Evolutionary conservation across 23 tunicate genomes (phyloP).

Genomic region (Phallusia fumigata): DNA sequence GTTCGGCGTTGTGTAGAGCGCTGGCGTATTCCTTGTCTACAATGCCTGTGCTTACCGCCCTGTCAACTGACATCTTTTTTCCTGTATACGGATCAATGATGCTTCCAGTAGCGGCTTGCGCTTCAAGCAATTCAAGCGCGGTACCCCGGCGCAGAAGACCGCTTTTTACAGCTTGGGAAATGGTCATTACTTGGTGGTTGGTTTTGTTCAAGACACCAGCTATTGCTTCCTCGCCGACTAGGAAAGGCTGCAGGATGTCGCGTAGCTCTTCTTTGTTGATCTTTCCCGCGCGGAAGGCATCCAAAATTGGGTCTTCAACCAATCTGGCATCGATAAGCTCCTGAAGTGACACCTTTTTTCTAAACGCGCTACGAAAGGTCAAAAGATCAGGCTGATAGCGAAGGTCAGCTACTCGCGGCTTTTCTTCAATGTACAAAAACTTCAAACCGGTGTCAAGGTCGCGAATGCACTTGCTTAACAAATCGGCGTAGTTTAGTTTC

Average conservation of each 20-base stretch:
- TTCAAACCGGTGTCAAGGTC: constrained; percentile 90
- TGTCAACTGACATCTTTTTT: constrained; percentile 76
- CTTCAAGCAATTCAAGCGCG: constrained; percentile 84
- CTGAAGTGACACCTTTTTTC: constrained; percentile 70
- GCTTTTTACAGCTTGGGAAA: constrained; percentile 70
- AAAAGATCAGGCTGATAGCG: constrained; percentile 86
- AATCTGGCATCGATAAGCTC: constrained; percentile 79
- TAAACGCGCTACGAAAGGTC: constrained; percentile 89
- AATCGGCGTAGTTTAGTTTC: constrained; percentile 63
- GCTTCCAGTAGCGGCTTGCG: constrained; percentile 94
- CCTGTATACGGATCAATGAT: constrained; percentile 84
- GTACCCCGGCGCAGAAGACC: constrained; percentile 68
- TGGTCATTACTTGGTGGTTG: constrained; percentile 59
- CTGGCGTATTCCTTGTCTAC: constrained; percentile 47
- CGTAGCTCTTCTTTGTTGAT: constrained; percentile 76
- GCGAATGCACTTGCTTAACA: constrained; percentile 84
- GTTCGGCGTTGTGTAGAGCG: constrained; percentile 61
- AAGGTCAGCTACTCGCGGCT: constrained; percentile 25
- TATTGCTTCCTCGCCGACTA: constrained; percentile 81
- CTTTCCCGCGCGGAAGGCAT: constrained; percentile 56
- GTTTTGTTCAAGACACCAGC: constrained; percentile 77
- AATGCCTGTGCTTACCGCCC: constrained; percentile 66
- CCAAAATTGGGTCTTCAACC: constrained; percentile 37
- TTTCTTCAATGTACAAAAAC: constrained; percentile 88
- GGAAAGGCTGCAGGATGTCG: constrained; percentile 66